Evolutionary conservation across 2,113 vertebrate genomes (phyloP), one percentile per base, ranked within the genome.

Genomic region (Prunella fulvescens): DNA sequence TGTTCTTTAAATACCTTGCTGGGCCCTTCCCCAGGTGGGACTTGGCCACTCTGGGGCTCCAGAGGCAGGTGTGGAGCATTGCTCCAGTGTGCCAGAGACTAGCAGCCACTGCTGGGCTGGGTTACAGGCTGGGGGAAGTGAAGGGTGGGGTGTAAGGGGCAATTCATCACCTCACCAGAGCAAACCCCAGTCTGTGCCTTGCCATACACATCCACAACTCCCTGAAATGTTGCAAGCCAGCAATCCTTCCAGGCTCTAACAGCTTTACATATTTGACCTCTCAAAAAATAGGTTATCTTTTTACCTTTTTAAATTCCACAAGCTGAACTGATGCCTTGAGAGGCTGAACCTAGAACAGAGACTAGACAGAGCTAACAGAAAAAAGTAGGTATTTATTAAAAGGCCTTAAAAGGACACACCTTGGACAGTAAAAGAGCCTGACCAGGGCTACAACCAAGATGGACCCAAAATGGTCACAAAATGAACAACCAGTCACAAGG

Each of bases 221-320:
- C 16, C 24, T 17, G 31, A 44, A 51, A 26, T 14, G 17, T 45
- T 69, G 69, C 3, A 3, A 60, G 11, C 11, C 45, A 51, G 9
- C 9, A 77, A 25, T 37, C 14, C 11, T 60, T 53, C 45, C 11
- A 60, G 18, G 33, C 22, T 77, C 26, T 45, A 44, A 45, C 22
- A 82, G 24, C 7, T 74, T 85, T 72, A 35, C 17, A n/a, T 25
- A 61, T 73, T 76, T 39, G 78, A 26, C n/a, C 37, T 93, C 24
- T 47, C 7, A 57, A 67, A 58, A 89, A 50, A 37, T 10, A 60
- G 4, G 4, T 12, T 81, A 22, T 90, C 12, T 61, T 82, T 83
- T 92, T 62, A 72, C 79, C 37, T 81, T 91, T 81, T 94, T 74
- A 66, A 95, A 73, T 26, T 91, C 40, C 23, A 11, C 14, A 61